phyloP scores from a whole-genome alignment of 2,113 vertebrate species.

The Seriola aureovittata region DNA sequence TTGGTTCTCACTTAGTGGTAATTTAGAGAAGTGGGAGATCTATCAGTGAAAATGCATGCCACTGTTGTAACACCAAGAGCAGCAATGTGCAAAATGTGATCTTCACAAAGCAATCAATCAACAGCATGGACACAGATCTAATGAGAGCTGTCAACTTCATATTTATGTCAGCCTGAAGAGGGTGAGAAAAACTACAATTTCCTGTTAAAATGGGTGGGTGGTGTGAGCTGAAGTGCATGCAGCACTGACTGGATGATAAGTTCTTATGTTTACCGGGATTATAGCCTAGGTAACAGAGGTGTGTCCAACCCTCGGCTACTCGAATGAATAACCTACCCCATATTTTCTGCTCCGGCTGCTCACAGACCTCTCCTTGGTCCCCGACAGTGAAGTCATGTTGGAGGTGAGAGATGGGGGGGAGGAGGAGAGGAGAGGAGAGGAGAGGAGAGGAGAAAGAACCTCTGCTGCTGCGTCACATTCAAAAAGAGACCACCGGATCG shows the following conservation, averaged over 20 bases:
- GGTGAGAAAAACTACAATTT: slow-evolving; percentile 6
- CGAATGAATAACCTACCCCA: slow-evolving; percentile 88
- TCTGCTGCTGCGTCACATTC: slow-evolving; percentile 77
- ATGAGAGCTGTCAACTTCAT: slow-evolving; percentile 13
- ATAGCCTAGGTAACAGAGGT: slow-evolving; percentile 42
- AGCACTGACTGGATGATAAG: slow-evolving; percentile 42
- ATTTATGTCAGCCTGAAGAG: slow-evolving; percentile 18
- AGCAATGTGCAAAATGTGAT: slow-evolving; percentile 42
- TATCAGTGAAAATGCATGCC: slow-evolving; percentile 29
- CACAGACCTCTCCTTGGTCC: slow-evolving; percentile 94
- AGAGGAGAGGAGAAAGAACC: slow-evolving; percentile 58
- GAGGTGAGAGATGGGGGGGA: slow-evolving; percentile 71
- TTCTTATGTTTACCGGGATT: slow-evolving; percentile 26
- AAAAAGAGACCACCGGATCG: slow-evolving; percentile 63
- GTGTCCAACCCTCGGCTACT: slow-evolving; percentile 27
- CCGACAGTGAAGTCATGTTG: slow-evolving; percentile 97
- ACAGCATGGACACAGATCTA: slow-evolving; percentile 22
- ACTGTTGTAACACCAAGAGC: slow-evolving; percentile 44
- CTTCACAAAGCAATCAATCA: slow-evolving; percentile 40
- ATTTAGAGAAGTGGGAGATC: slow-evolving; percentile 30
- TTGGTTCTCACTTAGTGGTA: slow-evolving; percentile 28
- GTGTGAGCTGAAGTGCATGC: slow-evolving; percentile 26
- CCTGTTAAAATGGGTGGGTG: background rate
- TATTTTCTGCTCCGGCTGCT: slow-evolving; percentile 93
- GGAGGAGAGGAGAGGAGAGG: slow-evolving; percentile 32